These are phyloP conservation scores for Rhinella marina DNA, from an alignment of 2,797 vertebrate species.

Conservation along the genomic window DNA sequence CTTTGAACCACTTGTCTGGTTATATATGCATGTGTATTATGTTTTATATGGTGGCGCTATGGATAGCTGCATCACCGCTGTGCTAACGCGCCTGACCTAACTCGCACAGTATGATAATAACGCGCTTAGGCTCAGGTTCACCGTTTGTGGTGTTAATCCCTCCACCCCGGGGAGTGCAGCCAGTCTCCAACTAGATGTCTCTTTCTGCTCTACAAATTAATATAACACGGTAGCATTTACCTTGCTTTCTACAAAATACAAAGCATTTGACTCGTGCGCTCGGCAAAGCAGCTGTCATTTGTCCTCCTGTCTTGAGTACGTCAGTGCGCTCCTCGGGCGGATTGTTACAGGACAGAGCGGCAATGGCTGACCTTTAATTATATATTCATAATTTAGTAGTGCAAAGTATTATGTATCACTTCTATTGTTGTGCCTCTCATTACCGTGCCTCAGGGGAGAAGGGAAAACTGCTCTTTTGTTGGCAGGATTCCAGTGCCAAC, in stretches of 20 bases:
- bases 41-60: neutral
- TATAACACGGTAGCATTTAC: neutral
- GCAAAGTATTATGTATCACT: constrained; percentile 7
- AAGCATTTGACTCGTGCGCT: constrained; percentile 4
- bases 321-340: neutral
- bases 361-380: constrained; percentile 39
- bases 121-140: neutral
- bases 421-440: constrained; percentile 21
- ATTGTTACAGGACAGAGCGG: neutral
- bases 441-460: constrained; percentile 15
- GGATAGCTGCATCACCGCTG: neutral
- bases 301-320: neutral
- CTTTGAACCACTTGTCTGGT: no score
- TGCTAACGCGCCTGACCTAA: neutral
- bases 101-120: neutral
- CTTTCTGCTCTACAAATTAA: neutral
- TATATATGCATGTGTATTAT: neutral
- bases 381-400: constrained; percentile 44
- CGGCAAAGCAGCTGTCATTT: constrained; percentile 14
- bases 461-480: constrained; percentile 17
- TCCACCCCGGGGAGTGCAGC: neutral
- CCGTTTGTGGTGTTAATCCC: neutral
- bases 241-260: constrained; percentile 7
- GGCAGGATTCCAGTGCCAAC: constrained; percentile 13
- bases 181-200: neutral